Base-by-base conservation (phyloP, 1,140 invertebrate genomes). In the Magallana angulata region DNA sequence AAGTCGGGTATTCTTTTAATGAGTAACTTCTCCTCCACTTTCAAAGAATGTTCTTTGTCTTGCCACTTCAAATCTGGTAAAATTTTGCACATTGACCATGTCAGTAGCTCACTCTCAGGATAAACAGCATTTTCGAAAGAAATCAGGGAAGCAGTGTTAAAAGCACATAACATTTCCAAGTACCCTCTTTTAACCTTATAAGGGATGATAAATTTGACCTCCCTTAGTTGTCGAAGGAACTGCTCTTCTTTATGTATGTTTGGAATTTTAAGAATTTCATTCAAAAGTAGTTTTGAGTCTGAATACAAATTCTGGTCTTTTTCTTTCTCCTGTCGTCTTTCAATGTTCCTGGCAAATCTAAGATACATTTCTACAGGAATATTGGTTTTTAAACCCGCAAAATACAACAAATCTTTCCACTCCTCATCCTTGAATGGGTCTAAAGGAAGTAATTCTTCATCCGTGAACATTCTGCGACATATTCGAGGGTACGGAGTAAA, bases 81-180 rank as follows among this genome's bases (percentile, higher is more conserved):
- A 11, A 71, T 71, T 71, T 71, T 71, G 18, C 68, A 71, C n/a
- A 30, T 12, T 7, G 68, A 71, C 68, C 68, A 71, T 24, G 24
- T 71, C 18, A 71, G 9, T 48, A 71, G n/a, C 18, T 71, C 36
- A 24, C 30, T 71, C 5, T 71, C 68, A 9, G 30, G 68, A 71
- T 71, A 48, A 30, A 71, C 68, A 2, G 68, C 68, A 71, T 71
- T 71, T 71, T 71, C 68, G 36, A 71, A 30, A 9, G 68, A 71
- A 71, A 71, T 71, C 12, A 71, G 0, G 9, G 7, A 1, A 18
- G 9, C 18, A 48, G 8, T 30, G 1, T 18, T 71, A 11, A 71
- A 71, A 24, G 24, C 18, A 2, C 18, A 5, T 71, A 71, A 18
- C 48, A 71, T 71, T 48, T 71, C 6, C 36, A 30, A 18, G 9